Percentiles rank a stretch among this genome's conserved stretches.
Evolutionary conservation across 2,113 vertebrate genomes (phyloP).

Genomic region (Hippocampus abdominalis): DNA sequence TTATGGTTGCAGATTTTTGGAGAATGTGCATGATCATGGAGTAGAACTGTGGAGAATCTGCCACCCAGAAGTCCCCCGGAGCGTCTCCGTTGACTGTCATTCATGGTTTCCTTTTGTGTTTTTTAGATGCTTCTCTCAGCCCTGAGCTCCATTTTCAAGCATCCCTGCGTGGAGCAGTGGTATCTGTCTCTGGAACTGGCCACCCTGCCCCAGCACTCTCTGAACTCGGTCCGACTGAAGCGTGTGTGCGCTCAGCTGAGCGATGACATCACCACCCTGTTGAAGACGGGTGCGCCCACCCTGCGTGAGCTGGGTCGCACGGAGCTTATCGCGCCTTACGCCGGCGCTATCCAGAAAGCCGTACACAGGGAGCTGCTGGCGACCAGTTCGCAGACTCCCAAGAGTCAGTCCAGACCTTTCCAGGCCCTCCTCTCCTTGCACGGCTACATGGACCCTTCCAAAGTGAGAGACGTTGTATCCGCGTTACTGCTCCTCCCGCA

Average conservation of each 20-base stretch:
- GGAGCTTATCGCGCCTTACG: slow-evolving; percentile 69
- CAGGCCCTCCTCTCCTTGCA: slow-evolving; percentile 79
- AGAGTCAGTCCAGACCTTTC: slow-evolving; percentile 64
- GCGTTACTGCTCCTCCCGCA: slow-evolving; percentile 79
- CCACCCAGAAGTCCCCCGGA: no score
- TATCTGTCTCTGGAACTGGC: slow-evolving; percentile 82
- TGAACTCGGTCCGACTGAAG: slow-evolving; percentile 79
- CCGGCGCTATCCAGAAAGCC: slow-evolving; percentile 64
- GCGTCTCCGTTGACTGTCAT: no score
- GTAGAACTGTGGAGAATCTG: no score
- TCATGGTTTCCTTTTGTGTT: slow-evolving; percentile 3
- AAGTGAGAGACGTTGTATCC: slow-evolving; percentile 74
- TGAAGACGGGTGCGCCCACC: slow-evolving; percentile 61
- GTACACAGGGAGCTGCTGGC: slow-evolving; percentile 74
- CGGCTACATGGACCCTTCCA: slow-evolving; percentile 67
- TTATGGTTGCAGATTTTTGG: neutral
- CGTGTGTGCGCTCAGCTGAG: slow-evolving; percentile 75
- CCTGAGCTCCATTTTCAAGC: slow-evolving; percentile 76
- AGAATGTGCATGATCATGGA: no score
- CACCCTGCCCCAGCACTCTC: slow-evolving; percentile 72
- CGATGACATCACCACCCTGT: slow-evolving; percentile 66
- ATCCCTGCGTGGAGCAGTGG: slow-evolving; percentile 84
- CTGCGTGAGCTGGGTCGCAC: slow-evolving; percentile 58
- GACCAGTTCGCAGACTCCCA: neutral
- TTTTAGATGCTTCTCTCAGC: slow-evolving; percentile 73